These are phyloP conservation scores for Coremacera marginata DNA, from an alignment of 2,888 invertebrate genomes.

Conservation along the genomic window DNA sequence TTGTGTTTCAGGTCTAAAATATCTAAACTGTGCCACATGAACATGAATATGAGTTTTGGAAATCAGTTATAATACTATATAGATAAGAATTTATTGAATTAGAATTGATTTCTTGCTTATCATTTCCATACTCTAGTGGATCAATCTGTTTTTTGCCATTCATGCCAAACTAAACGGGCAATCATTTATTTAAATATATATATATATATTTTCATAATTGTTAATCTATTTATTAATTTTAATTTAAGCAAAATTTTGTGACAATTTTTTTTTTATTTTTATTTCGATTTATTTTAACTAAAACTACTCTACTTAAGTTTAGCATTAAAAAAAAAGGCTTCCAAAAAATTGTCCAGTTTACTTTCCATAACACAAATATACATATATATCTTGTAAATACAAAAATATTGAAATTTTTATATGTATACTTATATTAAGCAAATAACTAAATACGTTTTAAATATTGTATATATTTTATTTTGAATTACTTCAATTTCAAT, in stretches of 20 bases:
- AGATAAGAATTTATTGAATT: too few species aligned
- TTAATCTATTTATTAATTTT: neutral
- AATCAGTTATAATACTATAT: too few species aligned
- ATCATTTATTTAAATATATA: too few species aligned
- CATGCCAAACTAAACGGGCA: too few species aligned
- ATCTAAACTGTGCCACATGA: too few species aligned
- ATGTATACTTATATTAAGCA: neutral
- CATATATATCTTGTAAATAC: slow-evolving; percentile 23
- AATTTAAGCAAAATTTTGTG: neutral
- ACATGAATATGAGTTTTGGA: too few species aligned
- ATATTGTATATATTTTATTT: slow-evolving; percentile 2
- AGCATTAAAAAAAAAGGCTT: slow-evolving; percentile 10
- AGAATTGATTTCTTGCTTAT: too few species aligned
- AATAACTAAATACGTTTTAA: neutral
- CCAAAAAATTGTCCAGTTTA: neutral
- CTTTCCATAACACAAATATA: neutral
- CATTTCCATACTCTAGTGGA: neutral
- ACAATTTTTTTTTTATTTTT: neutral
- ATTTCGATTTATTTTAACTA: neutral
- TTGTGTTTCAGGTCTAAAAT: too few species aligned
- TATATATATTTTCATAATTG: too few species aligned
- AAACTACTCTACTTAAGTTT: neutral
- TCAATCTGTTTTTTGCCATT: neutral
- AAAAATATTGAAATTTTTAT: neutral
- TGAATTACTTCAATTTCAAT: neutral